phyloP scores from a whole-genome alignment of 2,113 vertebrate species.

The Tamias sibiricus region DNA sequence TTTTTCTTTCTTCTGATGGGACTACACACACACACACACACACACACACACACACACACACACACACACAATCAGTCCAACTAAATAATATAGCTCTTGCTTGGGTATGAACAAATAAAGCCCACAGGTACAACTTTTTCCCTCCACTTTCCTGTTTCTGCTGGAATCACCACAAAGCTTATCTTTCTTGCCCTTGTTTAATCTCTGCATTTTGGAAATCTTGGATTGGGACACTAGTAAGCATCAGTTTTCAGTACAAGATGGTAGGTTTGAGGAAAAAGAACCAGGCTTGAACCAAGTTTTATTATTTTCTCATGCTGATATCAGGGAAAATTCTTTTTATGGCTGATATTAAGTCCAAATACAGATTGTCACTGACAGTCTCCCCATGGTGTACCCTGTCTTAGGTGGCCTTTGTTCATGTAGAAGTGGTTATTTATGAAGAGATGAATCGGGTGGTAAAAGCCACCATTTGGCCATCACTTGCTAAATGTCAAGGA shows the following conservation, averaged over 20 bases:
- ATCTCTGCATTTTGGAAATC: not conserved
- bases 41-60: no score
- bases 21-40: no score
- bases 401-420: not conserved
- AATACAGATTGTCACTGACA: accelerated
- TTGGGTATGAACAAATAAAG: not conserved
- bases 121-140: not conserved
- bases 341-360: not conserved
- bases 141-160: not conserved
- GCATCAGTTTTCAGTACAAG: not conserved
- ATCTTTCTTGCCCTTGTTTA: not conserved
- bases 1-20: not conserved
- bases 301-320: not conserved
- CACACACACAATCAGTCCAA: not conserved
- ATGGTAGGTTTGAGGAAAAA: not conserved
- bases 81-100: not conserved
- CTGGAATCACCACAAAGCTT: not conserved
- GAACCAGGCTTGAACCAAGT: not conserved
- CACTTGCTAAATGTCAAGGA: not conserved
- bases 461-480: not conserved
- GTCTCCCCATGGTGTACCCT: not conserved
- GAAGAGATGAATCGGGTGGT: not conserved
- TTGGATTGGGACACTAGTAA: not conserved
- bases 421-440: not conserved
- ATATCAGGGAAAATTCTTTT: not conserved